phyloP scores from a whole-genome alignment of 2,888 invertebrate genomes.

The Eupithecia abbreviata region DNA sequence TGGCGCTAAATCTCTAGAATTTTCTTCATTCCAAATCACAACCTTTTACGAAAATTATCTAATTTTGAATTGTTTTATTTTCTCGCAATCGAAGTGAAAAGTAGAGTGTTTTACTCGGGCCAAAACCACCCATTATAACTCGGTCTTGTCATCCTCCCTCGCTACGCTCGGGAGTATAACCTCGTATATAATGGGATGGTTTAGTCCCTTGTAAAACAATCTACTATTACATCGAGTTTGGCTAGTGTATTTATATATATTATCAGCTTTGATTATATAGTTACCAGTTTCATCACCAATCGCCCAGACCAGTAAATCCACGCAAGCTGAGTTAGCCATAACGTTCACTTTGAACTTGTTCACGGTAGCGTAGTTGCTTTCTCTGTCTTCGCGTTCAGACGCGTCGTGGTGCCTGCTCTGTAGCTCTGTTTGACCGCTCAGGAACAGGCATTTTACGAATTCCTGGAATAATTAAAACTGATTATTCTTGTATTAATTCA shows the following conservation, averaged over 20 bases:
- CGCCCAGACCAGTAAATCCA: slow-evolving; percentile 98
- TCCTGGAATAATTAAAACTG: slow-evolving; percentile 80
- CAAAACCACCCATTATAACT: too few species aligned
- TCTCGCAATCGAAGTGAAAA: too few species aligned
- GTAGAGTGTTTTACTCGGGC: too few species aligned
- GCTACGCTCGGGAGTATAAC: too few species aligned
- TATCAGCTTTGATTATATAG: background rate
- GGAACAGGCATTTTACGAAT: slow-evolving; percentile 94
- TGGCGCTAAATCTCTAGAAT: too few species aligned
- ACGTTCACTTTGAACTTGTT: slow-evolving; percentile 97
- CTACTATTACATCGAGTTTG: too few species aligned
- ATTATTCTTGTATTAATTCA: background rate
- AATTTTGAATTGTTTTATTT: too few species aligned
- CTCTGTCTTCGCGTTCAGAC: slow-evolving; percentile 91
- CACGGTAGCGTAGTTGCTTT: slow-evolving; percentile 90
- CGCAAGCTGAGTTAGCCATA: slow-evolving; percentile 98
- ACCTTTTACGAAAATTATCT: too few species aligned
- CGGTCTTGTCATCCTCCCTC: too few species aligned
- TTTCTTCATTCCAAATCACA: too few species aligned
- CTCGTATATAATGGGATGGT: too few species aligned
- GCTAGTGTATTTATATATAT: background rate
- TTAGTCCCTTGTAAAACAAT: too few species aligned
- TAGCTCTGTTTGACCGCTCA: slow-evolving; percentile 96
- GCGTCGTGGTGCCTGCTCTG: slow-evolving; percentile 93
- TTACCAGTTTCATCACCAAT: slow-evolving; percentile 97